A percentile compares a stretch with the other conserved stretches of the same genome.
phyloP scores from a whole-genome alignment of 2,113 vertebrate species.

The Nesogale talazaci region DNA sequence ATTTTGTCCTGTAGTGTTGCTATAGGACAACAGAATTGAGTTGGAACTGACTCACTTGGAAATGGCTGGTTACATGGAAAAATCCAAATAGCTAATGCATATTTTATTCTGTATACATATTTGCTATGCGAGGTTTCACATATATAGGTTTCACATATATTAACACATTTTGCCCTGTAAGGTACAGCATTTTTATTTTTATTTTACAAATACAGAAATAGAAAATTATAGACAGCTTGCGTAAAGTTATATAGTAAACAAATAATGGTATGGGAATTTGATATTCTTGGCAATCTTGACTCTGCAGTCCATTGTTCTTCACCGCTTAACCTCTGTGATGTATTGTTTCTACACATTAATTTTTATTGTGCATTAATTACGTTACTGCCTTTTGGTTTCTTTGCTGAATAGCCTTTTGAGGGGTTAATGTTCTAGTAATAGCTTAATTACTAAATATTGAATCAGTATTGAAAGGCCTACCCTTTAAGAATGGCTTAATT shows the following conservation, averaged over 20 bases:
- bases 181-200: not conserved
- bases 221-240: not conserved
- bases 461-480: constrained; percentile 4
- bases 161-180: not conserved
- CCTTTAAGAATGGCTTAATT: constrained; percentile 32
- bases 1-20: too few species aligned
- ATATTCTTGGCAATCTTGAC: not conserved
- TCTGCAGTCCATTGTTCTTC: not conserved
- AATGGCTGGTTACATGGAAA: too few species aligned
- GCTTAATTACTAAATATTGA: not conserved
- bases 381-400: not conserved
- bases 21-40: too few species aligned
- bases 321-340: not conserved
- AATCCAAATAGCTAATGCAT: too few species aligned
- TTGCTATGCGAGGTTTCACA: not conserved
- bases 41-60: too few species aligned
- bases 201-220: constrained; percentile 32
- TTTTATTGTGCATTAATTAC: constrained; percentile 28
- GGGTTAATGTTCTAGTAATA: not conserved
- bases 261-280: not conserved
- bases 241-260: not conserved
- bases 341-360: not conserved
- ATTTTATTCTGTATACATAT: not conserved
- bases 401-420: too few species aligned
- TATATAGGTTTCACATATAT: not conserved